Base-by-base conservation (phyloP, 2,113 vertebrate genomes). In the Oreochromis niloticus region DNA sequence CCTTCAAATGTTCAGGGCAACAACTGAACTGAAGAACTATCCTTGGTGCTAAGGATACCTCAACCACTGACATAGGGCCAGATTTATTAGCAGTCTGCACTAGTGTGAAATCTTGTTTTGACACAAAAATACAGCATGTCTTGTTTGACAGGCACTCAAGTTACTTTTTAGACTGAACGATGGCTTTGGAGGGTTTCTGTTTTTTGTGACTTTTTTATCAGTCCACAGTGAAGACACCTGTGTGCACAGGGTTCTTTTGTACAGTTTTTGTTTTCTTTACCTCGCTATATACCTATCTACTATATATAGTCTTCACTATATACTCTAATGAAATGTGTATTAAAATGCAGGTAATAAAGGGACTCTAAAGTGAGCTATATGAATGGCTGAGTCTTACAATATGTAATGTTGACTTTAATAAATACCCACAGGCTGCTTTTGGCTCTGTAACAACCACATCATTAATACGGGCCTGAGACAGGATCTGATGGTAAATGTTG, bases 341-440 rank as follows among this genome's bases (percentile, higher is more conserved):
- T 46, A 78, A 78, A 78, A n/a, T 52, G 4, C 17, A 52, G 16
- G 16, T 78, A 32, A 78, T 32, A 32, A 32, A 13, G 9, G 43
- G 24, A 78, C 46, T n/a, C 43, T 48, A 4, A 5, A 48, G 24
- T 52, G 16, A 32, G 46, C 17, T 78, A 32, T 12, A 78, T 52
- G 27, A 50, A n/a, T 8, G 27, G 30, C 27, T 78, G 27, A 52
- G 16, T 78, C 46, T 78, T 78, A 50, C 10, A 50, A 50, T 46
- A 75, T 32, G 9, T 19, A 78, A 78, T 52, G 46, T 52, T 78
- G 27, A 52, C 16, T 78, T 78, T 52, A n/a, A 9, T 50, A 78
- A 52, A 12, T 34, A 52, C 6, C 24, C 9, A 48, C 17, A 78
- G 43, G 0, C 27, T 78, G 14, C 27, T 78, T 78, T 17, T 78